phyloP scores from a whole-genome alignment of 2,113 vertebrate species.

The Sylvia atricapilla region DNA sequence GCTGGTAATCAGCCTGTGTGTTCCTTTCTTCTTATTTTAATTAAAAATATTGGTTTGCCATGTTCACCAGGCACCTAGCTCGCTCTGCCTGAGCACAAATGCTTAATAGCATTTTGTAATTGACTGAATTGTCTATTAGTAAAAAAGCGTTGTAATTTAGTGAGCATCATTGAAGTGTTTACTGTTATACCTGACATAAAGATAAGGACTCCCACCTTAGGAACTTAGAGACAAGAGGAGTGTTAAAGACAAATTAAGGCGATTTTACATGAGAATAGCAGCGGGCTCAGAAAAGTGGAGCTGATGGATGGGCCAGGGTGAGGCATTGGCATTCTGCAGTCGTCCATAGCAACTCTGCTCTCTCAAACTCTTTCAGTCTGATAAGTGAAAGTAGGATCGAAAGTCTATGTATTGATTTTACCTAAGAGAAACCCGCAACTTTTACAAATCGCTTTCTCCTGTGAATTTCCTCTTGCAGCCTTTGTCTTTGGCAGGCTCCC shows the following conservation, averaged over 20 bases:
- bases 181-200: not conserved
- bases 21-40: conserved; percentile 19
- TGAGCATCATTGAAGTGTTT: not conserved
- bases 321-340: not conserved
- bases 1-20: not conserved
- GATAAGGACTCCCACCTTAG: not conserved
- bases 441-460: not conserved
- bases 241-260: not conserved
- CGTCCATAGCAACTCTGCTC: not conserved
- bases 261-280: not conserved
- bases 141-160: conserved; percentile 5
- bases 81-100: not conserved
- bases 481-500: not conserved
- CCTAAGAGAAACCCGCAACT: not conserved
- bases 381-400: not conserved
- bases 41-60: conserved; percentile 19
- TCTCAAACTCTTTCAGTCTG: not conserved
- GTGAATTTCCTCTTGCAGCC: not conserved
- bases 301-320: not conserved
- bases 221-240: not conserved
- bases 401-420: not conserved
- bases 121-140: not conserved
- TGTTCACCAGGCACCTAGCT: not conserved
- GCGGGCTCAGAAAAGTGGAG: rapidly evolving
- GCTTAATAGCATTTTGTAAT: not conserved